Evolutionary conservation across 2,888 invertebrate genomes (phyloP).

Genomic region (Nomada hirtipes): DNA sequence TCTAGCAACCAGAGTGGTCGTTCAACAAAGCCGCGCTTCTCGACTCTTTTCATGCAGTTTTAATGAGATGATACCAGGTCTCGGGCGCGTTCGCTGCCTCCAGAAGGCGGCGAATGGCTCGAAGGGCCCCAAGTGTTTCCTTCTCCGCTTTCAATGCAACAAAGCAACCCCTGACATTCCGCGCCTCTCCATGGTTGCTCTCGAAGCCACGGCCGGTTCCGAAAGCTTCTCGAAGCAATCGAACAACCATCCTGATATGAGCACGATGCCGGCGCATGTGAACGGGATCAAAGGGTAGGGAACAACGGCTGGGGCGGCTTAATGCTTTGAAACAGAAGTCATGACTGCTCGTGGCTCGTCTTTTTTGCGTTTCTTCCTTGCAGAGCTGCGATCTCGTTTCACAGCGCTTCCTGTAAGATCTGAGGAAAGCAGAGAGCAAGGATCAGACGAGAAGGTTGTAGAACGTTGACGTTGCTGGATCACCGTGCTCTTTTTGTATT

Average conservation of each 20-base stretch:
- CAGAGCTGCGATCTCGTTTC: conserved; percentile 1
- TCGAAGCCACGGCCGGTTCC: conserved; percentile 10
- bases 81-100: conserved; percentile 31
- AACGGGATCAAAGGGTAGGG: conserved; percentile 24
- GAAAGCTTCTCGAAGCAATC: conserved; percentile 29
- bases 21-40: conserved; percentile 50
- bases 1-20: conserved; percentile 34
- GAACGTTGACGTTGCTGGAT: conserved; percentile 3
- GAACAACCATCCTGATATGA: not conserved
- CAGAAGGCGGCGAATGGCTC: conserved; percentile 45
- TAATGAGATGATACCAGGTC: conserved; percentile 66
- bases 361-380: conserved; percentile 1
- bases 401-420: not conserved
- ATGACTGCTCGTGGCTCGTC: not conserved
- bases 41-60: conserved; percentile 64
- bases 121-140: conserved; percentile 58
- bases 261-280: not conserved
- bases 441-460: not conserved
- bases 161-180: conserved; percentile 1
- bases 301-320: conserved; percentile 24
- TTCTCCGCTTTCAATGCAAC: conserved; percentile 61
- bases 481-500: not conserved
- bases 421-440: not conserved
- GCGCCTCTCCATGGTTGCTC: not conserved
- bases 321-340: conserved; percentile 29